A percentile compares a stretch with the other conserved stretches of the same genome.
phyloP scores from a whole-genome alignment of 2,113 vertebrate species.

The Ardeotis arabs region DNA sequence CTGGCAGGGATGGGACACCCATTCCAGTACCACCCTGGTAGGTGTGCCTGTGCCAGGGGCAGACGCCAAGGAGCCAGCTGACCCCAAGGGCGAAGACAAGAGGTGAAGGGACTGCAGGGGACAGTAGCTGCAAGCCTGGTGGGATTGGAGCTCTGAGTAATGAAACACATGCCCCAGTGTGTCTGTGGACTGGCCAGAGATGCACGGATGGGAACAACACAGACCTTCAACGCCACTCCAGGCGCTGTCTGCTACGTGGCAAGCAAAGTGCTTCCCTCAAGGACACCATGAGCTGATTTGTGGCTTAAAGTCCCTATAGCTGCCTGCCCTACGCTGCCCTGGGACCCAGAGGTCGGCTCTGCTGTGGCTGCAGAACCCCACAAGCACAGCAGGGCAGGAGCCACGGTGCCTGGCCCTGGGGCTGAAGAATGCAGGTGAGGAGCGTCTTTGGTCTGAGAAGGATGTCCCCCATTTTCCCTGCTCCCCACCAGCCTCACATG shows the following conservation, averaged over 20 bases:
- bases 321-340: background rate
- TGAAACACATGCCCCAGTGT: background rate
- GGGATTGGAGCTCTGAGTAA: background rate
- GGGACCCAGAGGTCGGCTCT: accelerated
- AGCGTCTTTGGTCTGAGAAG: background rate
- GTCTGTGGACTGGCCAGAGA: background rate
- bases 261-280: background rate
- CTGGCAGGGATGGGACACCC: background rate
- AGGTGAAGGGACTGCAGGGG: background rate
- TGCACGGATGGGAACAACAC: accelerated
- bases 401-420: accelerated
- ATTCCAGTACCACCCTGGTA: background rate
- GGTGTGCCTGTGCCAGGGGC: background rate
- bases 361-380: background rate
- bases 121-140: background rate
- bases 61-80: background rate
- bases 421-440: background rate
- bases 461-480: background rate
- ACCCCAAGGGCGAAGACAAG: background rate
- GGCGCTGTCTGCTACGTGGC: background rate
- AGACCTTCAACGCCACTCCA: background rate
- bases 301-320: background rate
- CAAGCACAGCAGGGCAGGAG: background rate
- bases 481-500: background rate
- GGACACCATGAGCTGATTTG: background rate